These are phyloP conservation scores for Dusona sp. DNA, from an alignment of 2,888 invertebrate genomes.

Conservation along the genomic window DNA sequence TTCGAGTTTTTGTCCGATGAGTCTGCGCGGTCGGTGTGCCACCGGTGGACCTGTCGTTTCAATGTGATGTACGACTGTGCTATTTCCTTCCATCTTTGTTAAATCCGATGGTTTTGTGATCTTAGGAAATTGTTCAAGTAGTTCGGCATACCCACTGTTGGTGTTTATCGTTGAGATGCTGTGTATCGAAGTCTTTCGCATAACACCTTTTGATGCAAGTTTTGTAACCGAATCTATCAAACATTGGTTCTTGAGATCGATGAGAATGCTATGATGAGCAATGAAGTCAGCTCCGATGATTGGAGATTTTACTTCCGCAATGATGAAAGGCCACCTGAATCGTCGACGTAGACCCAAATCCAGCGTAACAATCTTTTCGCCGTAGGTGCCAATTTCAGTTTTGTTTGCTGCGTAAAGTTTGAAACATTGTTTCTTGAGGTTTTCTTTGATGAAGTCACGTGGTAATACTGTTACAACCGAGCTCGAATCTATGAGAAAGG, in stretches of 20 bases:
- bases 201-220: conserved; percentile 9
- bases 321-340: conserved; percentile 61
- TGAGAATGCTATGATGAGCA: conserved; percentile 38
- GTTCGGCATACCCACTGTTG: not conserved
- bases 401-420: conserved; percentile 62
- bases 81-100: not conserved
- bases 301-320: conserved; percentile 56
- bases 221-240: conserved; percentile 48
- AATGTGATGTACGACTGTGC: too few species aligned
- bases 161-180: conserved; percentile 33
- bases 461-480: conserved; percentile 64
- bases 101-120: conserved; percentile 19
- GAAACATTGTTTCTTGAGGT: not conserved
- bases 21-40: too few species aligned
- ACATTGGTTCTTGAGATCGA: conserved; percentile 56
- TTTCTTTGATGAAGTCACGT: not conserved
- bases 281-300: conserved; percentile 69
- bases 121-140: not conserved
- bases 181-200: not conserved
- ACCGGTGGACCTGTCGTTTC: too few species aligned
- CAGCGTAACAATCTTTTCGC: conserved; percentile 48
- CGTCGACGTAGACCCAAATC: conserved; percentile 55
- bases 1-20: too few species aligned
- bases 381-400: conserved; percentile 57
- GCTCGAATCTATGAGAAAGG: conserved; percentile 65